Evolutionary conservation across 2,113 vertebrate species (phyloP), one percentile per base, ranked within the genome.

Genomic region (Eolophus roseicapilla): DNA sequence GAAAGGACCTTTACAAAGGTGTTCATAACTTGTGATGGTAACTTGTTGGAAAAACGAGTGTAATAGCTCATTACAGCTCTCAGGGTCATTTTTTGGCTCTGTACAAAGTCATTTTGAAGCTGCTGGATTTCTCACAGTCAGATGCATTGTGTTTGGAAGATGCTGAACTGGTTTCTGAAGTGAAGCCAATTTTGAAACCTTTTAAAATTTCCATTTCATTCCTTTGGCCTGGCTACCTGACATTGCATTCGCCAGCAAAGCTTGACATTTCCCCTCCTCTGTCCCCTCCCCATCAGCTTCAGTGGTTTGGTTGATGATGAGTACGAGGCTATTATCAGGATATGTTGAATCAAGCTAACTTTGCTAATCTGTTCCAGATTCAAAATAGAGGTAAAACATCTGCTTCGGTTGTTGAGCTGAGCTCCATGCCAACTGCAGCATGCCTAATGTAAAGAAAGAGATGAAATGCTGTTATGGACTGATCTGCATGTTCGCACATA

Each of bases 341-440:
- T 86, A 75, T 64, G 35, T 73, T 64, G 76, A 83, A 75, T 92
- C 55, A 64, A 81, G 33, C 35, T 84, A 88, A 75, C 33, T 62
- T 93, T 5, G 3, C 55, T 94, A 88, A 96, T 96, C 47, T 77
- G 43, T 86, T 96, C 85, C 90, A 95, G 90, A 92, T 94, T 96
- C 76, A 92, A 90, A 88, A 64, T 12, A 88, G 90, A 92, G 95
- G 86, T 96, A 41, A 81, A 96, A 93, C 86, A 92, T 93, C 94
- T 90, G 92, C 82, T 95, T 74, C 2, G 17, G 33, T 77, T 86
- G 76, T 80, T 64, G 47, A 90, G 47, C 7, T 3, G 64, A 96
- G 53, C 44, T 82, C 53, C 44, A 65, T 91, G 94, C 93, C 91
- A 95, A 62, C 84, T 84, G 52, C 29, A 92, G 70, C 74, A 63